Evolutionary conservation across 2,113 vertebrate species (phyloP).

Genomic region (Tiliqua scincoides): DNA sequence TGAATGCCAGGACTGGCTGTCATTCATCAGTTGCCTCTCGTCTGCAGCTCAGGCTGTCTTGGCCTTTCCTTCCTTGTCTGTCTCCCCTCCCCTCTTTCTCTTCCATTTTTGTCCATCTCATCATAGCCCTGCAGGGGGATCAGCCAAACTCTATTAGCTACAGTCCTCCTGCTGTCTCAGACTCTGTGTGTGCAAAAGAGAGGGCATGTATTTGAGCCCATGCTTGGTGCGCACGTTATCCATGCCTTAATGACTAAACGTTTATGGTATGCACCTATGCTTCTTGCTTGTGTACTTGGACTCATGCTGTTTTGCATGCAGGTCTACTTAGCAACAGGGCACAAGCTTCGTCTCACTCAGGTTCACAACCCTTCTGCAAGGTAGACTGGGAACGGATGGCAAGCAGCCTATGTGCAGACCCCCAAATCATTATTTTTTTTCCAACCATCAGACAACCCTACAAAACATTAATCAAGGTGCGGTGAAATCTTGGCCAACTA

Average conservation of each 20-base stretch:
- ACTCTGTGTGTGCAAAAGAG: slow-evolving; percentile 30
- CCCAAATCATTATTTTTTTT: background rate
- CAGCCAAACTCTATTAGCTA: slow-evolving; percentile 32
- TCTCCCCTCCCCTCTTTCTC: background rate
- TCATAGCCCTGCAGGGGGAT: slow-evolving; percentile 22
- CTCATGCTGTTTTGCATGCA: background rate
- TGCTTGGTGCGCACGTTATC: background rate
- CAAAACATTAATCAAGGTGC: background rate
- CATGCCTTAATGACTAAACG: background rate
- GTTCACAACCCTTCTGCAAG: background rate
- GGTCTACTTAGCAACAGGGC: background rate
- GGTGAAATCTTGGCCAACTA: background rate
- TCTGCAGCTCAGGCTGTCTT: slow-evolving; percentile 1
- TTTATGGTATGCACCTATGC: background rate
- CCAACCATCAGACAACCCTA: background rate
- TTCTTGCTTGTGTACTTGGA: background rate
- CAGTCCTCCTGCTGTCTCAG: slow-evolving; percentile 20
- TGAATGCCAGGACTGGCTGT: background rate
- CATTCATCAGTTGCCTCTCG: background rate
- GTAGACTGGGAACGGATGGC: background rate
- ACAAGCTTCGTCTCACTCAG: too few relatives aligned
- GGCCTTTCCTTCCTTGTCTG: slow-evolving; percentile 13
- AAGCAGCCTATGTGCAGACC: background rate
- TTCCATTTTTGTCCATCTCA: background rate
- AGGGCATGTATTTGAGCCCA: slow-evolving; percentile 49